phyloP scores from a whole-genome alignment of 2,888 invertebrate species.

The Spatulosminthurus flaviceps region DNA sequence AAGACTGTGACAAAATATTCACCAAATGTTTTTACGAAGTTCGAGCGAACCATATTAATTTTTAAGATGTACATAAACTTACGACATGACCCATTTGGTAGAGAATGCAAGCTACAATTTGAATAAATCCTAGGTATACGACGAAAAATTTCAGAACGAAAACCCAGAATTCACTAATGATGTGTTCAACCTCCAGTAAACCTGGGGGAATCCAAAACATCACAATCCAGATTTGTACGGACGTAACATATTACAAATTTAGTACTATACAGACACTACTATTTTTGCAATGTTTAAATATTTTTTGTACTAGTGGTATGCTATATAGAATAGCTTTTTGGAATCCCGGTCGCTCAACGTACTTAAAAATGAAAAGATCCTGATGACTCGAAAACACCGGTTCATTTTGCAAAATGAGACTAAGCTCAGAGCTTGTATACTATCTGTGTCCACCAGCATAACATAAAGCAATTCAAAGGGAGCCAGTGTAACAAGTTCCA shows the following conservation, averaged over 20 bases:
- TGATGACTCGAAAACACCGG: conserved; percentile 51
- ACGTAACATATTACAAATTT: too few species aligned
- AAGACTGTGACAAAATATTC: conserved; percentile 38
- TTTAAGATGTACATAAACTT: background rate
- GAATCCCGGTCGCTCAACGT: background rate
- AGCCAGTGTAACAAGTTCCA: conserved; percentile 3
- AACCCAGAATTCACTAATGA: conserved; percentile 46
- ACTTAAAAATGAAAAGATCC: conserved; percentile 51
- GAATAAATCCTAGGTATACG: conserved; percentile 53
- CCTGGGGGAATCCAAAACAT: conserved; percentile 45
- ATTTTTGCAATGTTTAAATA: background rate
- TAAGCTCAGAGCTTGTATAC: conserved; percentile 33
- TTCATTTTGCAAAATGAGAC: conserved; percentile 54
- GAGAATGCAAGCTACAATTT: conserved; percentile 50
- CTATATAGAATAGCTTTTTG: background rate
- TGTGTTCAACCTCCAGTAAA: conserved; percentile 48
- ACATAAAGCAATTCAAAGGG: conserved; percentile 22
- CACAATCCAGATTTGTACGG: too few species aligned
- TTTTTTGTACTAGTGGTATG: background rate
- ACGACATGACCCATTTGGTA: background rate
- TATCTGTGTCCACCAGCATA: background rate
- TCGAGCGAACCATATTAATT: background rate
- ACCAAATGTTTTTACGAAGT: background rate
- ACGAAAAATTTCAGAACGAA: conserved; percentile 55
- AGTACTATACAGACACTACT: background rate